Base-by-base conservation (phyloP, 2,113 vertebrate genomes). In the Poicephalus gulielmi region DNA sequence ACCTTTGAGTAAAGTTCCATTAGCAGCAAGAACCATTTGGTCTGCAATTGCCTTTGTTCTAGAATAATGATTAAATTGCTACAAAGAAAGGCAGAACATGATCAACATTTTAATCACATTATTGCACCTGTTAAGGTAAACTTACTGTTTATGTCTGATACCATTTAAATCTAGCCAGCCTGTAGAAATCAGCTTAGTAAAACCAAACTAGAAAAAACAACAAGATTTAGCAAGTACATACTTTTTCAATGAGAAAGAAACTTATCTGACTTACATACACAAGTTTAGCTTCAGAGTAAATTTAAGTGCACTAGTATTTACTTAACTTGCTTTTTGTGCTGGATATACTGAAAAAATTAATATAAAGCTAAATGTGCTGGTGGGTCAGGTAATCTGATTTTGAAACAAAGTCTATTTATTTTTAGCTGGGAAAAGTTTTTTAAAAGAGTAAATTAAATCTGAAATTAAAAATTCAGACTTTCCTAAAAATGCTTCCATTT, bases 1-100 rank as follows among this genome's bases (percentile, higher is more conserved):
- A 99, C 99, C 99, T 98, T 98, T 98, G 33, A 99, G 97, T 43
- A 97, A 95, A 31, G 97, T 98, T 64, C 98, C 98, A 13, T 99
- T 98, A 75, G 99, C 99, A 76, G 97, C 97, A 81, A 99, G 98
- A 82, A 98, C 98, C 98, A 99, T 96, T 95, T 98, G 98, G 96
- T 99, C 99, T 4, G 99, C 99, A 1, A 99, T 98, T 28, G 99
- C 97, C 98, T 99, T 99, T 52, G 99, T 99, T 91, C 98, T 98
- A 91, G 99, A 99, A 97, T 99, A 99, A 97, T 99, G 98, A 97
- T 99, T 99, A 83, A 98, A 97, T 94, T 99, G 99, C 99, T 99
- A 91, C 28, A 96, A 93, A 55, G 59, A 92, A 33, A 96, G 53
- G 60, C 83, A 88, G 82, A 96, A 80, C 53, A 55, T 17, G 24